Base-by-base conservation (phyloP, 2,888 invertebrate genomes). In the Neoascia interrupta region DNA sequence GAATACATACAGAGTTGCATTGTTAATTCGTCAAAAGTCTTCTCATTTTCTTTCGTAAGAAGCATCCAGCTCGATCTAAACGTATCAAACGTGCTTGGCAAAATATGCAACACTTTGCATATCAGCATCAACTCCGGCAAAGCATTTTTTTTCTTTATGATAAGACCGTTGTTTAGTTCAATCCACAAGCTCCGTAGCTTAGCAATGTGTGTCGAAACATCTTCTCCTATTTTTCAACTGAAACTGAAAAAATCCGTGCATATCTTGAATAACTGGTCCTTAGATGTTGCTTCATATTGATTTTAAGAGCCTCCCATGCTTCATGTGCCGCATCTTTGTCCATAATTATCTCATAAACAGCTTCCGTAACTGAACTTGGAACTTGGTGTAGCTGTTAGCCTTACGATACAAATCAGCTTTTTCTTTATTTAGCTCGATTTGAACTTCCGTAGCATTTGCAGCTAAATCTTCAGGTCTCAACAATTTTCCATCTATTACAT, bases 311-410 rank as follows among this genome's bases (percentile, higher is more conserved):
- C 31, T 85, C 82, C 84, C 85, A 85, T 19, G 83, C 18, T 2
- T 39, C 39, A n/a, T 18, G 60, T 0, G 85, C 85, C 45, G 84
- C 82, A 15, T 84, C 82, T 82, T 83, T 84, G 61, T 85, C 85
- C 85, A 86, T 85, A 26, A 85, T 85, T 64, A 86, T 86, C 36
- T 85, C 83, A 79, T 86, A 81, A 1, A 86, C 84, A 8, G 76
- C 63, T 69, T 85, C 85, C 18, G 83, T 84, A 1, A 85, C 81
- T 51, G 84, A 53, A 79, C 82, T 84, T 19, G 83, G 0, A 85
- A 84, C 43, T 85, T 86, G 2, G 85, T 84, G 60, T 85, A 85
- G 74, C 84, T 85, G 47, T 85, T 86, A 41, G 85, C 85, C 72
- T 84, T 86, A 39, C 84, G 81, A 51, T 76, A 84, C 18, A 82